Evolutionary conservation across 2,113 vertebrate species (phyloP).

Genomic region (Cyanoderma ruficeps): DNA sequence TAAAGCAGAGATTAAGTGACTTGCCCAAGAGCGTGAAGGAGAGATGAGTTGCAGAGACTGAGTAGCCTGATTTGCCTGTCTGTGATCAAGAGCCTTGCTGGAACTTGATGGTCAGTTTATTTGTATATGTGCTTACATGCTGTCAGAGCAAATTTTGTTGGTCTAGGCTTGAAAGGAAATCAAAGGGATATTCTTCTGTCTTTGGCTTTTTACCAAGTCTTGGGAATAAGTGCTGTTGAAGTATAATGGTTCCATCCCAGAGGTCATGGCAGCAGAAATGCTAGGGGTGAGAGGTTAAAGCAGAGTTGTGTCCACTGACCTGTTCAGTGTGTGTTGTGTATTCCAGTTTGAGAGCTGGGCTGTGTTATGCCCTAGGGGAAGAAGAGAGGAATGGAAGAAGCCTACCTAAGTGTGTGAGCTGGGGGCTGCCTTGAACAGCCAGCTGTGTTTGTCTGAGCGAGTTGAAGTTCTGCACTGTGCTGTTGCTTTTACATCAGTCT

Average conservation of each 20-base stretch:
- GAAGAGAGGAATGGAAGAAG: constrained; percentile 31
- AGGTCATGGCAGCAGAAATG: constrained; percentile 62
- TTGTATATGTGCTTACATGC: not conserved
- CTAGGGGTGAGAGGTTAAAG: constrained; percentile 60
- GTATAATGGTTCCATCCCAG: not conserved
- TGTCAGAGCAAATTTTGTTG: not conserved
- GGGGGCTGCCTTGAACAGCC: constrained; percentile 54
- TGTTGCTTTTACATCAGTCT: constrained; percentile 8
- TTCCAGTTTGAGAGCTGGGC: constrained; percentile 9
- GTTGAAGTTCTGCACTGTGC: constrained; percentile 52
- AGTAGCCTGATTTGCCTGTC: not conserved
- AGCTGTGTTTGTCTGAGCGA: constrained; percentile 48
- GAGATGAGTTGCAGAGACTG: not conserved
- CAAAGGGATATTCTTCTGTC: not conserved
- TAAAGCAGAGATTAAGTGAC: not conserved
- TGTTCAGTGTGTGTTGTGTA: constrained; percentile 38
- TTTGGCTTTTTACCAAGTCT: not conserved
- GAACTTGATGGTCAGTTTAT: not conserved
- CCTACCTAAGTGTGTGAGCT: constrained; percentile 41
- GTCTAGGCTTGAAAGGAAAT: not conserved
- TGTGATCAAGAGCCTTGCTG: not conserved
- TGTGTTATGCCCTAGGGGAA: constrained; percentile 42
- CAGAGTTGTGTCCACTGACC: constrained; percentile 52
- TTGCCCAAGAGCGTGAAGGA: not conserved
- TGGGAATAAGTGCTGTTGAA: not conserved